A percentile compares a stretch with the other conserved stretches of the same genome.
Conservation (phyloP, 2,113 vertebrate species). For the Salminus brasiliensis region DNA sequence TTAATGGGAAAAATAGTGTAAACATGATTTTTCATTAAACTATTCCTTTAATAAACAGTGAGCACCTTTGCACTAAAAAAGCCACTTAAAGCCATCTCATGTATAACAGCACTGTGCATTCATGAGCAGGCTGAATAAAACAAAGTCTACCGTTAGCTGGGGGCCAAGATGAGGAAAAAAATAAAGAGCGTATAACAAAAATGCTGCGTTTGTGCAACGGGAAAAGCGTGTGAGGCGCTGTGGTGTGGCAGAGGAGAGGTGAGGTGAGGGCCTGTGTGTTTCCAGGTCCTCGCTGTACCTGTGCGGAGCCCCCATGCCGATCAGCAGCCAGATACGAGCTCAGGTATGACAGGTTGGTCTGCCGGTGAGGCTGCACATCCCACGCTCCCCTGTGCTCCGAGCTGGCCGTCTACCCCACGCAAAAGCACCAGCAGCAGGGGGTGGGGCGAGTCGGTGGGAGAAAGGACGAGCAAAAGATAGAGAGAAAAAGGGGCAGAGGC, state of each 20-base stretch:
- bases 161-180: constrained; percentile 11
- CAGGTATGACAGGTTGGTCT: constrained; percentile 92
- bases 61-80: background rate
- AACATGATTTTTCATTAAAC: background rate
- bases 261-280: background rate
- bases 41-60: background rate
- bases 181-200: constrained; percentile 11
- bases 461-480: background rate
- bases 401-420: constrained; percentile 81
- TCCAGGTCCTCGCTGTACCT: constrained; percentile 81
- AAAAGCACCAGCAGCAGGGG: constrained; percentile 43
- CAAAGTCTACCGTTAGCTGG: background rate
- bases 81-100: background rate
- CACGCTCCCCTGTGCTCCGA: constrained; percentile 96
- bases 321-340: constrained; percentile 96
- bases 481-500: constrained; percentile 52
- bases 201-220: background rate
- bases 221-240: background rate
- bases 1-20: background rate
- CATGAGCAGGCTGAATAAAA: constrained; percentile 2
- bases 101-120: background rate
- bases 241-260: constrained; percentile 17
- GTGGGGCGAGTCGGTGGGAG: constrained; percentile 52
- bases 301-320: constrained; percentile 97
- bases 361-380: constrained; percentile 93